These are phyloP conservation scores for Drosophila albomicans DNA, from an alignment of 1,140 invertebrate genomes.

Conservation along the genomic window DNA sequence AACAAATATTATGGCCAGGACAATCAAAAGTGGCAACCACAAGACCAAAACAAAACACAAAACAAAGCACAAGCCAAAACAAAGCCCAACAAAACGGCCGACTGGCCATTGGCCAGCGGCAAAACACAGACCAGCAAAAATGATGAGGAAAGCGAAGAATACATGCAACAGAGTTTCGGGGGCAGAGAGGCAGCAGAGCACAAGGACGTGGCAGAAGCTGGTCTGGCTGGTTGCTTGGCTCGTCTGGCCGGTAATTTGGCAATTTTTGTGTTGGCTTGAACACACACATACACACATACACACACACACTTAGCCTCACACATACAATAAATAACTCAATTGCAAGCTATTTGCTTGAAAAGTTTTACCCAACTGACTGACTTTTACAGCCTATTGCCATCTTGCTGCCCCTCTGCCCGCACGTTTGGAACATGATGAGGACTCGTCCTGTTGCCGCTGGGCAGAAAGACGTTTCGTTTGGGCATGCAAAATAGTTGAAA, in stretches of 20 bases:
- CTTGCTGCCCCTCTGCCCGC: not conserved
- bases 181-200: not conserved
- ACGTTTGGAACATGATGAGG: no score
- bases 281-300: constrained; percentile 24
- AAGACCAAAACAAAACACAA: constrained; percentile 54
- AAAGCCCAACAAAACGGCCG: constrained; percentile 47
- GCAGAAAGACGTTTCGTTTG: constrained; percentile 35
- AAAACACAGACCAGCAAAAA: constrained; percentile 54
- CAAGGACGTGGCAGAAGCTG: not conserved
- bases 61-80: constrained; percentile 49
- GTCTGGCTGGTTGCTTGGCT: constrained; percentile 2
- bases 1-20: constrained; percentile 71
- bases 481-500: constrained; percentile 76
- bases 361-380: constrained; percentile 60
- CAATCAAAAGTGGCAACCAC: constrained; percentile 79
- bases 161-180: not conserved
- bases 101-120: constrained; percentile 32
- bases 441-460: not conserved
- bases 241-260: constrained; percentile 52
- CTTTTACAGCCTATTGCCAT: constrained; percentile 53
- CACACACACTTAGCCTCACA: constrained; percentile 18
- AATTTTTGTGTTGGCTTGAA: constrained; percentile 42
- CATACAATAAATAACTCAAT: constrained; percentile 78
- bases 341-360: constrained; percentile 81
- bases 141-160: not conserved